Conservation (phyloP, 2,888 invertebrate species). For the Adelphocoris suturalis region DNA sequence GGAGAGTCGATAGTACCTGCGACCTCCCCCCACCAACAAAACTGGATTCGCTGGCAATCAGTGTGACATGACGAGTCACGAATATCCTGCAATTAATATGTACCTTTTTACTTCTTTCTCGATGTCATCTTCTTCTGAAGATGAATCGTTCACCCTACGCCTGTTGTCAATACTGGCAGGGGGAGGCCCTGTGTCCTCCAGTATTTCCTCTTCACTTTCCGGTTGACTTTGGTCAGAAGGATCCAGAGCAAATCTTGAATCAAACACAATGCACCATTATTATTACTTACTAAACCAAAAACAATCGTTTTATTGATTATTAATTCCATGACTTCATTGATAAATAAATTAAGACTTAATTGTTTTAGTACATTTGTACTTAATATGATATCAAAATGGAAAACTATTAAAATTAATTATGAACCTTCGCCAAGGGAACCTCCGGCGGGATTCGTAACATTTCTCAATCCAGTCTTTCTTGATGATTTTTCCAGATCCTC, state of each 20-base stretch:
- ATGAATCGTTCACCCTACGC: slow-evolving; percentile 64
- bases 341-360: too few relatives aligned
- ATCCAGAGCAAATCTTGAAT: slow-evolving; percentile 81
- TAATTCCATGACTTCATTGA: too few relatives aligned
- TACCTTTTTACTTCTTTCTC: slow-evolving; percentile 77
- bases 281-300: too few relatives aligned
- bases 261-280: not conserved
- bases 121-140: slow-evolving; percentile 81
- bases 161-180: slow-evolving; percentile 67
- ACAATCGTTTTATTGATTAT: too few relatives aligned
- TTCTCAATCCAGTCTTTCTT: slow-evolving; percentile 87
- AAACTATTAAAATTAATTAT: not conserved
- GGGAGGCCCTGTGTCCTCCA: slow-evolving; percentile 77
- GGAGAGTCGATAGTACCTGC: too few relatives aligned
- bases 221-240: slow-evolving; percentile 78
- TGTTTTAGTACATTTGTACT: too few relatives aligned
- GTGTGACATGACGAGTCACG: too few relatives aligned
- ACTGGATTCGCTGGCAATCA: too few relatives aligned
- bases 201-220: slow-evolving; percentile 81
- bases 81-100: too few relatives aligned
- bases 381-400: too few relatives aligned
- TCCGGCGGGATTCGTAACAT: slow-evolving; percentile 82
- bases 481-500: slow-evolving; percentile 84
- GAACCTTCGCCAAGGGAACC: slow-evolving; percentile 83
- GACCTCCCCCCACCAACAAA: too few relatives aligned